Evolutionary conservation across 2,888 invertebrate genomes (phyloP).

Genomic region (Dryobotodes eremita): DNA sequence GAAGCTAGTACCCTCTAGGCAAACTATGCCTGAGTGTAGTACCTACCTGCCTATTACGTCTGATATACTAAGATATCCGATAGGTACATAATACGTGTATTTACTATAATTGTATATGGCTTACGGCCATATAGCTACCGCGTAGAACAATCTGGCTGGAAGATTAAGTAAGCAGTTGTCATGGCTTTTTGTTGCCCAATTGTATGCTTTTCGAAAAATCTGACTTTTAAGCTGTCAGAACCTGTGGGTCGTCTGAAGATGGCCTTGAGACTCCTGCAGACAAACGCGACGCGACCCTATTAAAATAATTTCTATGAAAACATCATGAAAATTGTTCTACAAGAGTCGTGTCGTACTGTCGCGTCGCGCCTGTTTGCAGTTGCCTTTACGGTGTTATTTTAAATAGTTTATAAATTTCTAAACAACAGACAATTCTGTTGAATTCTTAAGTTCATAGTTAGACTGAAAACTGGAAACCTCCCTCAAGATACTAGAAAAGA

Average conservation of each 20-base stretch:
- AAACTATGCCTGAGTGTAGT: not conserved
- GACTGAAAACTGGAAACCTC: not conserved
- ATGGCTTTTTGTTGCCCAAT: not conserved
- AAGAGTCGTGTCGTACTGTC: no score
- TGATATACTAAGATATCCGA: conserved; percentile 30
- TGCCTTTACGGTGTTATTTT: no score
- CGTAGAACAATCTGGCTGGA: not conserved
- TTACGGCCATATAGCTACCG: conserved; percentile 31
- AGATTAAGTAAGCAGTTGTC: conserved; percentile 6
- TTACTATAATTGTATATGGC: conserved; percentile 39
- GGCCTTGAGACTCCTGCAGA: no score
- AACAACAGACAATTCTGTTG: not conserved
- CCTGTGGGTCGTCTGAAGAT: no score
- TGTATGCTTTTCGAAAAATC: not conserved
- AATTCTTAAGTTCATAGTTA: not conserved
- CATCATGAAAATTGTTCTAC: no score
- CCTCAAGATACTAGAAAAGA: not conserved
- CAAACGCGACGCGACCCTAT: no score
- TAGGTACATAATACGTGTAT: conserved; percentile 43
- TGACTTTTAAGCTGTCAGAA: no score
- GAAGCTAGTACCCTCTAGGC: conserved; percentile 29
- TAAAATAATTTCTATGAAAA: no score
- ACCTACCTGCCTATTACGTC: conserved; percentile 26
- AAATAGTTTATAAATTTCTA: not conserved
- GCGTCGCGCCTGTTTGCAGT: no score